Evolutionary conservation across 2,113 vertebrate species (phyloP).

Genomic region (Empidonax traillii): DNA sequence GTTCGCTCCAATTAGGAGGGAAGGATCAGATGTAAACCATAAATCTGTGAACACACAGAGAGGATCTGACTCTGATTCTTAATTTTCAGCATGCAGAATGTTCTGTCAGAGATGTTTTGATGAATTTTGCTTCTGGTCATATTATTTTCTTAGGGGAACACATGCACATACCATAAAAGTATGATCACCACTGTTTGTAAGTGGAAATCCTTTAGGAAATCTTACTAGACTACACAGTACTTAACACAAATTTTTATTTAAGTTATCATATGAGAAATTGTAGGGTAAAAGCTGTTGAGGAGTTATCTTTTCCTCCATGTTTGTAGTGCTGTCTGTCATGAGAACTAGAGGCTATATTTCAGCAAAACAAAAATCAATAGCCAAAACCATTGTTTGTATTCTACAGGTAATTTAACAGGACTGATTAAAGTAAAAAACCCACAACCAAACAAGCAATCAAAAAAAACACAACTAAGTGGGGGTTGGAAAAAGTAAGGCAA

Average conservation of each 20-base stretch:
- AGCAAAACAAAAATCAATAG: conserved; percentile 18
- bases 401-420: neutral
- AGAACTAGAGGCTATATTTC: neutral
- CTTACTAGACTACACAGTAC: neutral
- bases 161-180: neutral
- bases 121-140: neutral
- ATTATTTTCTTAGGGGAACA: neutral
- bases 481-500: neutral
- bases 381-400: neutral
- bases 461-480: neutral
- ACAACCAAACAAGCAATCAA: neutral
- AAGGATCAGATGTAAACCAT: neutral
- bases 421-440: neutral
- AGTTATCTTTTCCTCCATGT: neutral
- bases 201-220: neutral
- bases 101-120: neutral
- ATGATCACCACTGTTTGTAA: neutral
- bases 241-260: neutral
- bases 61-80: neutral
- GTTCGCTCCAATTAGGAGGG: neutral
- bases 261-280: neutral
- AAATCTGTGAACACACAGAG: neutral
- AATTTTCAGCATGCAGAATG: neutral
- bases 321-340: neutral
- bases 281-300: neutral